Percentiles rank a stretch among this genome's conserved stretches.
Evolutionary conservation across 2,797 vertebrate species (phyloP).

Genomic region (Mus spretus): DNA sequence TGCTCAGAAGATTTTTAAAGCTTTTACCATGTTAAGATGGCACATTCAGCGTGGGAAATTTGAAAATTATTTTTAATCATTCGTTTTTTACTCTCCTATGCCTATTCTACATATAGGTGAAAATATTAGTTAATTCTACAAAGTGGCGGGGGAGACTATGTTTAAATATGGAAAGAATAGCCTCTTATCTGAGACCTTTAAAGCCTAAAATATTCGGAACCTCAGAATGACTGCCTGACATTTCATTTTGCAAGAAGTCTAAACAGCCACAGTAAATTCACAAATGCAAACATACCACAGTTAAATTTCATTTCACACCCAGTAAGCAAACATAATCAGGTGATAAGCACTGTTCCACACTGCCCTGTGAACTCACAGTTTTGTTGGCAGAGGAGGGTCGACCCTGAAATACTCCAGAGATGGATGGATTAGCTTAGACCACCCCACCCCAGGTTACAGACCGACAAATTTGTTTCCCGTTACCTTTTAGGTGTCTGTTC

Average conservation of each 20-base stretch:
- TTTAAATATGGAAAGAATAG: constrained; percentile 45
- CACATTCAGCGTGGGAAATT: constrained; percentile 48
- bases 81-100: constrained; percentile 30
- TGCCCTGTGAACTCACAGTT: constrained; percentile 89
- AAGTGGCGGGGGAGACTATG: constrained; percentile 21
- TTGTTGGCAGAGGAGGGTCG: constrained; percentile 84
- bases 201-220: constrained; percentile 69
- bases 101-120: constrained; percentile 7
- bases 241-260: constrained; percentile 86
- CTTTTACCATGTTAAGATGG: background rate
- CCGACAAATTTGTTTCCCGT: constrained; percentile 73
- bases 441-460: constrained; percentile 77
- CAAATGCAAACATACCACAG: constrained; percentile 87
- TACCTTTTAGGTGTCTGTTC: constrained; percentile 45
- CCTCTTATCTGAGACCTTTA: constrained; percentile 63
- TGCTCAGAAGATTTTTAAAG: constrained; percentile 6
- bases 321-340: constrained; percentile 90
- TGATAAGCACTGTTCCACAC: constrained; percentile 86
- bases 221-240: constrained; percentile 77
- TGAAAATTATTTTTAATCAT: constrained; percentile 43
- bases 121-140: constrained; percentile 48
- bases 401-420: constrained; percentile 90
- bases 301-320: constrained; percentile 91
- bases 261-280: constrained; percentile 90
- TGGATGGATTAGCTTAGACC: constrained; percentile 85